A percentile compares a stretch with the other conserved stretches of the same genome.
phyloP scores from a whole-genome alignment of 2,888 invertebrate genomes.

The Agrochola circellaris region DNA sequence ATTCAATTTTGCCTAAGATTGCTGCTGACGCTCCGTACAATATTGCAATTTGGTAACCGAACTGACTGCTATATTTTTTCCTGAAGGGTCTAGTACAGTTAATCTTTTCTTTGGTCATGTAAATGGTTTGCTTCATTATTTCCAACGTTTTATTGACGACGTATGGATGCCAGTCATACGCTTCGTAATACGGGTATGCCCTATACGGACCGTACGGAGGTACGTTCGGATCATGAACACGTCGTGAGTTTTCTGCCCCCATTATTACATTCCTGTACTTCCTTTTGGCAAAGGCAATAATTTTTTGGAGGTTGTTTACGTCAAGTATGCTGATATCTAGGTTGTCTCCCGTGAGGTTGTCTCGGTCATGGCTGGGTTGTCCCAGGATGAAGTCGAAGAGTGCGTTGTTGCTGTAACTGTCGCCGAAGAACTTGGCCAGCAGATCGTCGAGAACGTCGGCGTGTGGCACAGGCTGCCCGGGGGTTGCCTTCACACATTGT shows the following conservation, averaged over 20 bases:
- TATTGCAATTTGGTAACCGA: slow-evolving; percentile 67
- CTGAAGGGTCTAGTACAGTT: slow-evolving; percentile 62
- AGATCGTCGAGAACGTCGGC: slow-evolving; percentile 39
- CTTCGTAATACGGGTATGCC: accelerated
- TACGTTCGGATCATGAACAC: neutral
- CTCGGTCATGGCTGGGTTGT: neutral
- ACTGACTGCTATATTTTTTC: slow-evolving; percentile 22
- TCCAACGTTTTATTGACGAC: slow-evolving; percentile 52
- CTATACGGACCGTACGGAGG: accelerated
- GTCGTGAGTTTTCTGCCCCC: neutral
- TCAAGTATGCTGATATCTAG: slow-evolving; percentile 47
- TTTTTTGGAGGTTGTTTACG: slow-evolving; percentile 29
- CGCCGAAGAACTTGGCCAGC: slow-evolving; percentile 32
- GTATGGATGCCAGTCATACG: neutral
- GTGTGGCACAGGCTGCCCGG: slow-evolving; percentile 38
- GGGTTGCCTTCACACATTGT: slow-evolving; percentile 6
- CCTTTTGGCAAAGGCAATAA: slow-evolving; percentile 30
- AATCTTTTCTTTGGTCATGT: slow-evolving; percentile 67
- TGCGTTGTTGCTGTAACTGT: slow-evolving; percentile 30
- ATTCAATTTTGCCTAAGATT: slow-evolving; percentile 70
- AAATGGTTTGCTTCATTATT: slow-evolving; percentile 73
- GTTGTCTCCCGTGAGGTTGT: slow-evolving; percentile 16
- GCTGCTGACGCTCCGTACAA: slow-evolving; percentile 69
- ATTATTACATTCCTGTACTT: neutral
- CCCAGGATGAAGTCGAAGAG: slow-evolving; percentile 45